phyloP scores from a whole-genome alignment of 2,113 vertebrate genomes.

The Tapirus terrestris region DNA sequence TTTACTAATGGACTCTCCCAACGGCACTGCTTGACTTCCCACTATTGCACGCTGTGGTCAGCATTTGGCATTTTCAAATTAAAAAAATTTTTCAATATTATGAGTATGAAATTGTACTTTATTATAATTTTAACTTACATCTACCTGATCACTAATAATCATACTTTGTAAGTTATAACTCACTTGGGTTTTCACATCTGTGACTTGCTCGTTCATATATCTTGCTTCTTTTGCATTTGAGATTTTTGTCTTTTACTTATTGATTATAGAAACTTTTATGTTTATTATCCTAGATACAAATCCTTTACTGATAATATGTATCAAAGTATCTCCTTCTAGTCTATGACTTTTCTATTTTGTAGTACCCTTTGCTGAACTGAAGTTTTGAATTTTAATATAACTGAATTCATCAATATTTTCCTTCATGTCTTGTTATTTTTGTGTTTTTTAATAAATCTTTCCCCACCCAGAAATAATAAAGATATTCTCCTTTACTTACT shows the following conservation, averaged over 20 bases:
- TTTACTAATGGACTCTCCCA: background rate
- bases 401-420: background rate
- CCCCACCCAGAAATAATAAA: background rate
- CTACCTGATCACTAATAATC: background rate
- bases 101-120: background rate
- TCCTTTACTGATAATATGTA: background rate
- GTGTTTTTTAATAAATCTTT: conserved; percentile 2
- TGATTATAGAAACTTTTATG: background rate
- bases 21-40: background rate
- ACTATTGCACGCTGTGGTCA: background rate
- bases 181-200: background rate
- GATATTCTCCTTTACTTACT: background rate
- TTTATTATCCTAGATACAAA: background rate
- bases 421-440: background rate
- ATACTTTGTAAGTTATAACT: background rate
- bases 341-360: background rate
- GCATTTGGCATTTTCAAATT: background rate
- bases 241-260: background rate
- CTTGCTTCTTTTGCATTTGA: background rate
- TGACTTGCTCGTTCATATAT: background rate
- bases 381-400: background rate
- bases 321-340: background rate
- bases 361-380: background rate
- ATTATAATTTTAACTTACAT: background rate
- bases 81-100: background rate